These are phyloP conservation scores for Encarsia formosa DNA, from an alignment of 2,888 invertebrate species.

Conservation along the genomic window DNA sequence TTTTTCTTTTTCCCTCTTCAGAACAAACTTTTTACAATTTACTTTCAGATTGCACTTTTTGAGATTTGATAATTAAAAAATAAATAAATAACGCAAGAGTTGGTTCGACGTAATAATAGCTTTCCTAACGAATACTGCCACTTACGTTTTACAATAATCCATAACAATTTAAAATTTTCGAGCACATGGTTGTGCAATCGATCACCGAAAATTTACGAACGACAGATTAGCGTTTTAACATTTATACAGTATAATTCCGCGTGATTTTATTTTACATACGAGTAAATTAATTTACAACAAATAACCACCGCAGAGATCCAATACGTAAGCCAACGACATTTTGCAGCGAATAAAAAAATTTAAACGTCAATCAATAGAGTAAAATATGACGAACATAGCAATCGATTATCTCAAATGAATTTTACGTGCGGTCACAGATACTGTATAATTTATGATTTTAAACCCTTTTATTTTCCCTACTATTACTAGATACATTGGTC, in stretches of 20 bases:
- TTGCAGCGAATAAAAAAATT: no score
- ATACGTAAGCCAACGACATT: not conserved
- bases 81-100: conserved; percentile 20
- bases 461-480: conserved; percentile 21
- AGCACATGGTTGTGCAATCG: conserved; percentile 6
- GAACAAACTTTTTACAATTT: conserved; percentile 29
- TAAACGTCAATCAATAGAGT: no score
- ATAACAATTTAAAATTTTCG: conserved; percentile 19
- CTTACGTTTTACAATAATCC: conserved; percentile 21
- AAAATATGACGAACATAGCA: no score
- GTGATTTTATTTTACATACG: conserved; percentile 13
- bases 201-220: conserved; percentile 16
- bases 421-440: conserved; percentile 18
- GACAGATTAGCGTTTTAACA: conserved; percentile 22
- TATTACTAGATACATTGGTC: conserved; percentile 45
- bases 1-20: no score
- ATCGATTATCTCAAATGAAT: not conserved
- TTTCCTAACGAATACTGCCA: conserved; percentile 16
- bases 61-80: conserved; percentile 19
- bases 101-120: conserved; percentile 17
- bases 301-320: not conserved
- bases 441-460: conserved; percentile 31
- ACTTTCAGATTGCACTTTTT: conserved; percentile 30
- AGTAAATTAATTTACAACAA: conserved; percentile 3
- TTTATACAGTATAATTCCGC: conserved; percentile 26